A percentile compares a stretch with the other conserved stretches of the same genome.
Evolutionary conservation across 2,888 invertebrate genomes (phyloP).

Genomic region (Orchesellides sinensis): DNA sequence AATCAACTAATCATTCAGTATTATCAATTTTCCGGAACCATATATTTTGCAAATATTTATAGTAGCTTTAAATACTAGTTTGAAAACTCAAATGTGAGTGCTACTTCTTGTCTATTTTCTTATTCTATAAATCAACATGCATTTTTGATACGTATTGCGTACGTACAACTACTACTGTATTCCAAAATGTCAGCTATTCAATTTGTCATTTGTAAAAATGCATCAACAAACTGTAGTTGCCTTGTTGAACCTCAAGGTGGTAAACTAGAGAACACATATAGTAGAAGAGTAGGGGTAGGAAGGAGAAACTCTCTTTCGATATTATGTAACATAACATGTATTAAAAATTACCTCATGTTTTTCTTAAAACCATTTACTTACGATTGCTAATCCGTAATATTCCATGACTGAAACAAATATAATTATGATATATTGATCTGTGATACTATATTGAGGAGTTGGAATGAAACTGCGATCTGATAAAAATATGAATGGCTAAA

Average conservation of each 20-base stretch:
- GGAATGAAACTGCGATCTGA: no score
- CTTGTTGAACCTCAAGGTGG: no score
- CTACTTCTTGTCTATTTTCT: background rate
- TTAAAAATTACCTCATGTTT: no score
- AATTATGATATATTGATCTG: no score
- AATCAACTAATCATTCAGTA: conserved; percentile 12
- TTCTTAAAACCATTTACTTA: conserved; percentile 5
- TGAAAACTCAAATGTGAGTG: background rate
- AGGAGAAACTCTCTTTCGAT: background rate
- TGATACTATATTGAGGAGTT: no score
- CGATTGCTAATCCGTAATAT: background rate
- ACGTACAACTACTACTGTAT: no score
- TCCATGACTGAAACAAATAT: background rate
- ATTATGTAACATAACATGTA: conserved; percentile 7
- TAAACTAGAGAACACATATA: background rate
- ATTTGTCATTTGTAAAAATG: background rate
- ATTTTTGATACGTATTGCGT: background rate
- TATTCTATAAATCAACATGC: background rate
- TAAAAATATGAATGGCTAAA: no score
- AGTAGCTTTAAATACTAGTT: conserved; percentile 7
- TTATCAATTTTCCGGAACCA: background rate
- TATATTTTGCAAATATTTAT: conserved; percentile 14
- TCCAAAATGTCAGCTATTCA: background rate
- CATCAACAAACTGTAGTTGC: no score
- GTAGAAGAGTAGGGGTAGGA: background rate